phyloP scores from a whole-genome alignment of 2,797 vertebrate species.

The Chiloscyllium punctatum region DNA sequence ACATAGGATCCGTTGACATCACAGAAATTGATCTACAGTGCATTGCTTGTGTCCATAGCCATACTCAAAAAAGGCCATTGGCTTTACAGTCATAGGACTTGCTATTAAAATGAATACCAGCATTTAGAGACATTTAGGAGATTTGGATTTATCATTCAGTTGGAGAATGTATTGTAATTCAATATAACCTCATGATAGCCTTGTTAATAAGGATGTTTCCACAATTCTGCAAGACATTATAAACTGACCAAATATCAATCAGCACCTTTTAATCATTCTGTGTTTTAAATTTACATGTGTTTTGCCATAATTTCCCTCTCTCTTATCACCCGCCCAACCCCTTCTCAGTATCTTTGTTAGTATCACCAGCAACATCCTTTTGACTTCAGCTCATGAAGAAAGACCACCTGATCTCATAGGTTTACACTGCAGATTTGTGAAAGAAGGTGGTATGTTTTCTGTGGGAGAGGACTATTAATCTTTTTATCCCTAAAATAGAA shows the following conservation, averaged over 20 bases:
- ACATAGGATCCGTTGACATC: not conserved
- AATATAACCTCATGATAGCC: not conserved
- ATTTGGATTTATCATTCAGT: not conserved
- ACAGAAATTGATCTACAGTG: conserved; percentile 5
- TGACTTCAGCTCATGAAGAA: not conserved
- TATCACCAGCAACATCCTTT: not conserved
- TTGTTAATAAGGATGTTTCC: not conserved
- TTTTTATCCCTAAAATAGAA: not conserved
- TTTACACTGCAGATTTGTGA: not conserved
- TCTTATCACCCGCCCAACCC: not conserved
- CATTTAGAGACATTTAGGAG: not conserved
- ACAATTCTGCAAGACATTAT: not conserved
- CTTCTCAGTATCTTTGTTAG: not conserved
- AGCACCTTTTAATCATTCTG: not conserved
- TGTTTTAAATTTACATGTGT: not conserved
- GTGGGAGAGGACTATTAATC: not conserved
- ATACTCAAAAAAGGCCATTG: not conserved
- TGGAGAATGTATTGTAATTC: not conserved
- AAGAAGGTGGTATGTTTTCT: not conserved
- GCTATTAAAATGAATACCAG: not conserved
- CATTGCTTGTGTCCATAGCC: not conserved
- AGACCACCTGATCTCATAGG: not conserved
- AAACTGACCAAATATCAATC: not conserved
- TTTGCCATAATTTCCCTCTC: not conserved
- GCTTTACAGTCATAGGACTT: not conserved